Conservation (phyloP, 2,888 invertebrate genomes). For the Acleris sparsana region DNA sequence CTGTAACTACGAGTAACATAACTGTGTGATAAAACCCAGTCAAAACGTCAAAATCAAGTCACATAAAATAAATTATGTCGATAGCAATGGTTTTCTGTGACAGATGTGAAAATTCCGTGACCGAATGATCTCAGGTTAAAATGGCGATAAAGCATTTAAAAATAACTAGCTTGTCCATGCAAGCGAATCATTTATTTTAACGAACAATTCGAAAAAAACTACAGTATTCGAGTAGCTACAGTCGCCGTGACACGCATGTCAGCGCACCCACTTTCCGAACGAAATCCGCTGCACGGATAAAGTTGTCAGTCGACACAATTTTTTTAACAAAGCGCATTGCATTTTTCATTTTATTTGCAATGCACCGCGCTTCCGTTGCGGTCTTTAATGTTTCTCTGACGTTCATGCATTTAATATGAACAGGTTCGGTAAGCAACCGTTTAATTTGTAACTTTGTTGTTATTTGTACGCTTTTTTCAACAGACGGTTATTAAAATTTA, state of each 20-base stretch:
- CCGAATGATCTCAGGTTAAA: too few species aligned
- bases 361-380: constrained; percentile 3
- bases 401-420: not conserved
- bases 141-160: too few species aligned
- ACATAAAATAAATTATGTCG: too few species aligned
- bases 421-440: too few species aligned
- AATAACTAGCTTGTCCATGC: not conserved
- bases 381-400: constrained; percentile 6
- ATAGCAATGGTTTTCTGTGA: too few species aligned
- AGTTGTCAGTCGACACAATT: constrained; percentile 2
- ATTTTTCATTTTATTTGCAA: constrained; percentile 4
- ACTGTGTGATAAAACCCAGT: too few species aligned
- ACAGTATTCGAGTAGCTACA: not conserved
- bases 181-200: not conserved
- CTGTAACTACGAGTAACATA: too few species aligned
- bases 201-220: not conserved
- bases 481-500: too few species aligned
- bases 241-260: not conserved
- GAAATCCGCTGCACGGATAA: constrained; percentile 5
- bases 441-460: too few species aligned
- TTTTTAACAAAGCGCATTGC: constrained; percentile 5
- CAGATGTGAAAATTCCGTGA: too few species aligned
- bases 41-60: too few species aligned
- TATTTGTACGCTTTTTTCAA: too few species aligned
- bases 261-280: constrained; percentile 3